Percentiles rank a stretch among this genome's conserved stretches.
These are phyloP conservation scores for Seison nebaliae DNA, from an alignment of 1,140 invertebrate species.

Conservation along the genomic window DNA sequence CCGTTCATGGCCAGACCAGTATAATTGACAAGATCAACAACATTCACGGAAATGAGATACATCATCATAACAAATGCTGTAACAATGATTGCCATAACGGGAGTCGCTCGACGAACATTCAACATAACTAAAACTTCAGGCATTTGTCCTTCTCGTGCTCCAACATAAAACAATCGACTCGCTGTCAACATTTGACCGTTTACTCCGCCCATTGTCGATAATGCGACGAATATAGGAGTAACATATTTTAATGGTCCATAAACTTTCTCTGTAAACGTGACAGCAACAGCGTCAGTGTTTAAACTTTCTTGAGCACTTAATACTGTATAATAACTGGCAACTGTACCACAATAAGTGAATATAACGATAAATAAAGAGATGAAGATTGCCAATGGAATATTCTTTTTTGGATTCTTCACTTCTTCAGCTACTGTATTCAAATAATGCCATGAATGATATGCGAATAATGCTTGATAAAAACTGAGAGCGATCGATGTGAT, in stretches of 20 bases:
- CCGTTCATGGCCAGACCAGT: no score
- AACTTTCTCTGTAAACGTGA: no score
- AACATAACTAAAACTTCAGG: no score
- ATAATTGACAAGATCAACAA: no score
- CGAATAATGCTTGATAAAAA: slow-evolving; percentile 92
- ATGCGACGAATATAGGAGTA: no score
- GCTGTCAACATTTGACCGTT: slow-evolving; percentile 53
- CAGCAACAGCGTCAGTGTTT: slow-evolving; percentile 30
- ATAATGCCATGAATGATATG: slow-evolving; percentile 87
- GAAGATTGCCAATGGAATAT: slow-evolving; percentile 41
- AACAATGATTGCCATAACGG: no score
- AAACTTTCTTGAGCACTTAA: slow-evolving; percentile 37
- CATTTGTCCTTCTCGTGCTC: no score
- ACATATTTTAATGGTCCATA: no score
- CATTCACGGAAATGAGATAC: no score
- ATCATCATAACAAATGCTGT: no score
- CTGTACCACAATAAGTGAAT: slow-evolving; percentile 56
- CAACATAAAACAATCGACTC: no score
- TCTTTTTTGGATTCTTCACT: slow-evolving; percentile 76
- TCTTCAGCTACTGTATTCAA: slow-evolving; percentile 93
- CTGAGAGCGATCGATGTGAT: slow-evolving; percentile 39
- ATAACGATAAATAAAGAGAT: slow-evolving; percentile 70
- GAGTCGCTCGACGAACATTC: no score
- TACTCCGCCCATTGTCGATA: slow-evolving; percentile 89
- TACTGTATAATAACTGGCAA: slow-evolving; percentile 64